Evolutionary conservation across 23 tunicate species (phyloP).

Genomic region (Botrylloides violaceus): DNA sequence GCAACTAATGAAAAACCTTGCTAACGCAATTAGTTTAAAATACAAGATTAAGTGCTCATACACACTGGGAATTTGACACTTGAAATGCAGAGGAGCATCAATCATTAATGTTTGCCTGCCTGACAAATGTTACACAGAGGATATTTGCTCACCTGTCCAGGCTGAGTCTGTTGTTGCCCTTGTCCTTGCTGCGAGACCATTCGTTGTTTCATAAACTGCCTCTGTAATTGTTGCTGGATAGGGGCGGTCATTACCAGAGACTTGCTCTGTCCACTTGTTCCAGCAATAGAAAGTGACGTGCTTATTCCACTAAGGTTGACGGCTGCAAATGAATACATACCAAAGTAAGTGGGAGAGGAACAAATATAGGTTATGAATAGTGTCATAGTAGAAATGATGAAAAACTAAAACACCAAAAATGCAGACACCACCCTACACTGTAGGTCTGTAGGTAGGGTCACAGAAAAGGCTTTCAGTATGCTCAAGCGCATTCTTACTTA

Average conservation of each 20-base stretch:
- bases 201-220: constrained; percentile 46
- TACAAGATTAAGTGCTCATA: not conserved
- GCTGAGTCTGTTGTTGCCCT: constrained; percentile 19
- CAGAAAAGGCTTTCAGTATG: too few species aligned
- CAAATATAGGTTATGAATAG: not conserved
- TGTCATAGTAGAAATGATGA: too few species aligned
- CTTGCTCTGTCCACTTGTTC: constrained; percentile 6
- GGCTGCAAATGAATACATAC: constrained; percentile 3
- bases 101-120: too few species aligned
- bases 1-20: too few species aligned
- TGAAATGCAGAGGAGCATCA: not conserved
- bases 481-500: too few species aligned
- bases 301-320: constrained; percentile 19
- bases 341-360: not conserved
- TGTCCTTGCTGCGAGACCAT: constrained; percentile 43
- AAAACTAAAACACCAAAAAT: too few species aligned
- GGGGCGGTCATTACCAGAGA: constrained; percentile 19
- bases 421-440: too few species aligned
- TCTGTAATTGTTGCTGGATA: constrained; percentile 45
- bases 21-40: not conserved
- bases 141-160: constrained; percentile 6
- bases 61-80: too few species aligned
- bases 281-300: constrained; percentile 2
- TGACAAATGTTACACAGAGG: not conserved
- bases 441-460: too few species aligned